Evolutionary conservation across 1,140 invertebrate genomes (phyloP), one percentile per base, ranked within the genome.

Genomic region (Macrobrachium rosenbergii): DNA sequence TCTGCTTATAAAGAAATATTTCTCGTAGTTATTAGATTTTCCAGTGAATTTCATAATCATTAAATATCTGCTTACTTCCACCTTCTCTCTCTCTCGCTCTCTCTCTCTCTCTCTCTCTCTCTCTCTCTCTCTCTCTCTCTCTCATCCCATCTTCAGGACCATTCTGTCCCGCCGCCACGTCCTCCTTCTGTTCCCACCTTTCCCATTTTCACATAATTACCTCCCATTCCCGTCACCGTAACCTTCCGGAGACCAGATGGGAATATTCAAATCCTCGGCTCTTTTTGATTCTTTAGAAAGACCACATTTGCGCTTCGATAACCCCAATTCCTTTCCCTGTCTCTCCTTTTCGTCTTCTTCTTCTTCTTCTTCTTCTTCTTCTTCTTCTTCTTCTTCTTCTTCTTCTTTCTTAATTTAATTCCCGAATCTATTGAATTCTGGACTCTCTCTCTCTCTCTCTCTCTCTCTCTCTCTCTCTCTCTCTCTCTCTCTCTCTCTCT

Each of bases 401-500:
- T 37, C 21, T 16, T 17, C 14, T 69, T 37, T 12, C 19, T 69
- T 2, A 12, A 2, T 72, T 17, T 17, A 5, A 2, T 16, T 2
- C n/a, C 21, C 11, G n/a, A 16, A 6, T 17, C 37, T 23, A 28
- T 8, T 7, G 7, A 52, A 52, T 2, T 52, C 5, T 23, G 0
- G 14, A 5, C 67, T 72, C 2, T 1, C n/a, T n/a, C n/a, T n/a
- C n/a, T n/a, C n/a, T n/a, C n/a, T n/a, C n/a, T n/a, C n/a, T n/a
- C n/a, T n/a, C n/a, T n/a, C n/a, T n/a, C n/a, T n/a, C n/a, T n/a
- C n/a, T n/a, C n/a, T n/a, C n/a, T n/a, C n/a, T n/a, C n/a, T n/a
- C n/a, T n/a, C n/a, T n/a, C n/a, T n/a, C n/a, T n/a, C n/a, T n/a
- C 2, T 2, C 21, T 17, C 21, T 3, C 2, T 2, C 2, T 2